Evolutionary conservation across 1,140 invertebrate genomes (phyloP), one percentile per base, ranked within the genome.

Genomic region (Notospermus geniculatus): DNA sequence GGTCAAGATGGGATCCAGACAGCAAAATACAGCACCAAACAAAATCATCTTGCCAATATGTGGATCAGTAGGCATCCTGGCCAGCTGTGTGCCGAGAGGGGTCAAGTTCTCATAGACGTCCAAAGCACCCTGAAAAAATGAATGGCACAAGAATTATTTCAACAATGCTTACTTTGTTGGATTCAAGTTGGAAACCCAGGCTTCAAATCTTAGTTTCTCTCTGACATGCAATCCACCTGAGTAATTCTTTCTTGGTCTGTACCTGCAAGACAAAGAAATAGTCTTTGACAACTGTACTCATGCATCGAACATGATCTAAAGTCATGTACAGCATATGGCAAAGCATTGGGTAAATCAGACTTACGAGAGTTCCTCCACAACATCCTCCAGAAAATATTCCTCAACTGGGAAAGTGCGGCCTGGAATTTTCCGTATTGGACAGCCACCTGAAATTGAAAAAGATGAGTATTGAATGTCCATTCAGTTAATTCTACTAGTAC

Each of bases 11-110:
- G 72, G 75, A 46, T 79, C 74, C 19, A 80, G 57, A 59, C 77
- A 79, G 19, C 75, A 76, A 66, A 80, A 72, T 15, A 80, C 66
- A 11, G 76, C 73, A 43, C 66, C 74, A 68, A 71, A 88, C 11
- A 97, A 88, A 29, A 98, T 81, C 87, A 98, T 96, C 85, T 99
- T 99, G 0, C 95, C 96, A 60, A 99, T 88, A 0, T 88, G 86
- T 41, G 98, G 89, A 77, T 98, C 93, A 11, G 98, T 92, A 1
- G 96, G 97, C 19, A 99, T 80, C 68, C 88, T 87, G 13, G 94
- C 86, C 29, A 98, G 79, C 30, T 93, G 89, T 75, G 88, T 87
- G 11, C 97, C 97, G 30, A 98, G 85, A 0, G 88, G 85, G 0
- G 96, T 98, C n/a, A 99, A 66, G 13, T 55, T 29, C 9, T 39